A percentile compares a stretch with the other conserved stretches of the same genome.
These are phyloP conservation scores for Drosophila gunungcola DNA, from an alignment of 1,140 invertebrate species.

Conservation along the genomic window DNA sequence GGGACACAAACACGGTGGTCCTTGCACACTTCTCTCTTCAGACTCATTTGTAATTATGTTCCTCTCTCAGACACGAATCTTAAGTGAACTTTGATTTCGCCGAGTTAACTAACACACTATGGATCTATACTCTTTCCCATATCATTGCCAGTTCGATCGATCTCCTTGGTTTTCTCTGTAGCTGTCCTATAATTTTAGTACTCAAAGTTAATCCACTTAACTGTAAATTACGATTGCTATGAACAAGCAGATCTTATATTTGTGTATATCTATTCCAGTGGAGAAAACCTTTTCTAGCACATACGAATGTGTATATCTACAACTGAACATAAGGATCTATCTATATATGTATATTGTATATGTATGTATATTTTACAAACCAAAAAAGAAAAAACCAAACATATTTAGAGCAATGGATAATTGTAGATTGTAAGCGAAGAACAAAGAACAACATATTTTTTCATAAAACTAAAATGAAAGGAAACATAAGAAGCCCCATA, in stretches of 20 bases:
- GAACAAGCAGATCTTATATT: slow-evolving; percentile 32
- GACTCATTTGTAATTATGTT: slow-evolving; percentile 81
- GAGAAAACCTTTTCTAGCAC: slow-evolving; percentile 65
- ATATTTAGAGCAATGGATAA: slow-evolving; percentile 66
- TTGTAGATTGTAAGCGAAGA: slow-evolving; percentile 60
- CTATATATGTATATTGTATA: slow-evolving; percentile 75
- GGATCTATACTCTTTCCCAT: slow-evolving; percentile 70
- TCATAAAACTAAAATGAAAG: slow-evolving; percentile 56
- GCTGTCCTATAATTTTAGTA: slow-evolving; percentile 37
- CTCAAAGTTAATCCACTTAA: slow-evolving; percentile 2
- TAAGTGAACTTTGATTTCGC: slow-evolving; percentile 33
- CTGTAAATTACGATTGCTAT: slow-evolving; percentile 47
- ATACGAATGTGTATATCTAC: slow-evolving; percentile 57
- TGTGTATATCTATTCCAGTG: slow-evolving; percentile 45
- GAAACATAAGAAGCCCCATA: slow-evolving; percentile 27
- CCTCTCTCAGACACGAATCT: slow-evolving; percentile 56
- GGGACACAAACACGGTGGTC: neutral
- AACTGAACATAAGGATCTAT: slow-evolving; percentile 72
- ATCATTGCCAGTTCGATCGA: slow-evolving; percentile 70
- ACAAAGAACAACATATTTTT: slow-evolving; percentile 77
- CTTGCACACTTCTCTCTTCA: slow-evolving; percentile 17
- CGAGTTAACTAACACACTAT: slow-evolving; percentile 50
- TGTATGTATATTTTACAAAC: slow-evolving; percentile 82
- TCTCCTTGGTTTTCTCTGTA: slow-evolving; percentile 64
- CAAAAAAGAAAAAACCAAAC: slow-evolving; percentile 42